Evolutionary conservation across 2,888 invertebrate species (phyloP).

Genomic region (Pterobdella sp.): DNA sequence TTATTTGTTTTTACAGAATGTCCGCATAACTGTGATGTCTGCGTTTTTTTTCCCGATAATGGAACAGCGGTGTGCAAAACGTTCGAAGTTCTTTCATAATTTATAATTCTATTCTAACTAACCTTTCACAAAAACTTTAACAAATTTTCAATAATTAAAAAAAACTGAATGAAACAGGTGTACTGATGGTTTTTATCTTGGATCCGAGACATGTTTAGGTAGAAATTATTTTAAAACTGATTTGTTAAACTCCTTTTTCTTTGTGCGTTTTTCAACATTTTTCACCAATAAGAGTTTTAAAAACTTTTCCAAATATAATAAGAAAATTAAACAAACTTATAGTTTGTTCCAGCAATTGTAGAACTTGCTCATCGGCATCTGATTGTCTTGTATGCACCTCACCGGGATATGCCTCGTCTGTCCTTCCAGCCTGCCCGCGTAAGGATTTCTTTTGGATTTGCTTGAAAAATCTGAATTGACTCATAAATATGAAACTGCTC

Average conservation of each 20-base stretch:
- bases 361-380: slow-evolving; percentile 16
- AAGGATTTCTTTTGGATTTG: too few species aligned
- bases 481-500: too few species aligned
- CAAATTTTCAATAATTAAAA: too few species aligned
- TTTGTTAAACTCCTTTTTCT: neutral
- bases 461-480: too few species aligned
- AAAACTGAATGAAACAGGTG: slow-evolving; percentile 24
- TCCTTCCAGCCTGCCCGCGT: slow-evolving; percentile 16
- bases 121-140: too few species aligned
- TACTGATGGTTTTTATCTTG: slow-evolving; percentile 15
- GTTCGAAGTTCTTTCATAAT: neutral
- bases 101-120: neutral
- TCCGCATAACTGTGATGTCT: slow-evolving; percentile 25
- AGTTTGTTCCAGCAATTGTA: slow-evolving; percentile 18
- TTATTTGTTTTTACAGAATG: slow-evolving; percentile 14
- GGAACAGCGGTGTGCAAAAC: slow-evolving; percentile 19
- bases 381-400: slow-evolving; percentile 17
- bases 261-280: neutral
- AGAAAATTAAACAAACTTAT: too few species aligned
- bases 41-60: neutral
- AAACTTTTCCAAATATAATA: too few species aligned
- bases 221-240: neutral
- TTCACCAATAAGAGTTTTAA: too few species aligned
- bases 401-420: slow-evolving; percentile 20
- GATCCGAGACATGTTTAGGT: slow-evolving; percentile 24